A percentile compares a stretch with the other conserved stretches of the same genome.
These are phyloP conservation scores for Lamellibrachia columna DNA, from an alignment of 2,888 invertebrate genomes.

Conservation along the genomic window DNA sequence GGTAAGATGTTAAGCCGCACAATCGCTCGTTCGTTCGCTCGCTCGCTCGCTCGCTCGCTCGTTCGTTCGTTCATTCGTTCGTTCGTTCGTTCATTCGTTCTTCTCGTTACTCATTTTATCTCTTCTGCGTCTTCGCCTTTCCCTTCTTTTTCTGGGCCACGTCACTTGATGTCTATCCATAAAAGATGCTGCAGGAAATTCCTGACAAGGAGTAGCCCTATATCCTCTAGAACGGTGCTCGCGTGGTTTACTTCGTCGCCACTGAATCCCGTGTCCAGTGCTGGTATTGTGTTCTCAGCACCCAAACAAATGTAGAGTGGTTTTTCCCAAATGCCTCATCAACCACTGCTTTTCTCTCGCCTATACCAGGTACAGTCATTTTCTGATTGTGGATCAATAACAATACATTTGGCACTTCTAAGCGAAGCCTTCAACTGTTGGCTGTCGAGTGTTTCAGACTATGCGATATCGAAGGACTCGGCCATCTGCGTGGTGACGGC, in stretches of 20 bases:
- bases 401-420: background rate
- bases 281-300: no score
- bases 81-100: no score
- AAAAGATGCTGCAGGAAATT: no score
- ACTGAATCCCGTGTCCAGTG: no score
- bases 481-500: conserved; percentile 90
- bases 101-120: background rate
- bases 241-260: no score
- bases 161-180: background rate
- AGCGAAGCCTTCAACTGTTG: background rate
- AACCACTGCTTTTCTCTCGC: background rate
- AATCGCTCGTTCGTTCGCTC: no score
- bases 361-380: background rate
- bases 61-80: no score
- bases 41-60: no score
- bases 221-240: no score
- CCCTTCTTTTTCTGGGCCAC: background rate
- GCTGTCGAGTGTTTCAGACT: conserved; percentile 68
- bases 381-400: background rate
- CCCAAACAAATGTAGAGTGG: no score
- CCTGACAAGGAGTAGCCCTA: no score
- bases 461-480: conserved; percentile 74
- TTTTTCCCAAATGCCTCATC: no score
- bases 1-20: background rate
- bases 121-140: background rate